Evolutionary conservation across 2,797 vertebrate species (phyloP).

Genomic region (Notamacropus eugenii): DNA sequence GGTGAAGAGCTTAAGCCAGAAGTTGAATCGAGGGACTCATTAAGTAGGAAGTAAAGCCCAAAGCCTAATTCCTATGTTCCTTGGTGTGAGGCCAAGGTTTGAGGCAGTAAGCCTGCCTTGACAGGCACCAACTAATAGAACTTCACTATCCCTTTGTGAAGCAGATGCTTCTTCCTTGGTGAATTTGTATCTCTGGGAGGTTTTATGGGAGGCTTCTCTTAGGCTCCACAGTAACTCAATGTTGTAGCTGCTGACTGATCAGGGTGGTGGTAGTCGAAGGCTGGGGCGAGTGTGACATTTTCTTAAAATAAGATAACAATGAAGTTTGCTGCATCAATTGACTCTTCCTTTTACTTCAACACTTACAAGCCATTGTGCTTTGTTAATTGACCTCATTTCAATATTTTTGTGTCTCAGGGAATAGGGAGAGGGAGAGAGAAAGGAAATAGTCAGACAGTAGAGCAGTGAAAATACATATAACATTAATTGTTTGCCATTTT

Average conservation of each 20-base stretch:
- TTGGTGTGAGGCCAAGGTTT: constrained; percentile 46
- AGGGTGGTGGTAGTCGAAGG: not conserved
- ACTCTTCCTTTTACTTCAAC: not conserved
- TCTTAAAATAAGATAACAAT: not conserved
- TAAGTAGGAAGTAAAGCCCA: constrained; percentile 65
- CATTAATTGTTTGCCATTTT: not conserved
- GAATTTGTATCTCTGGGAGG: constrained; percentile 71
- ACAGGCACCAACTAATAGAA: constrained; percentile 50
- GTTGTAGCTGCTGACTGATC: constrained; percentile 34
- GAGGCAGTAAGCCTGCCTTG: constrained; percentile 20
- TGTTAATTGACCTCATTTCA: not conserved
- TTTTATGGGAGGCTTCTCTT: constrained; percentile 43
- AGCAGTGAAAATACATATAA: not conserved
- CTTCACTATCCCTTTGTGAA: constrained; percentile 50
- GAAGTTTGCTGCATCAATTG: not conserved
- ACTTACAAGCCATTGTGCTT: not conserved
- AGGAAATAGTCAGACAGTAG: not conserved
- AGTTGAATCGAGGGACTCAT: constrained; percentile 61
- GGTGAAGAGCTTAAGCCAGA: constrained; percentile 60
- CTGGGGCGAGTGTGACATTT: not conserved
- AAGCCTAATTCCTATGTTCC: constrained; percentile 57
- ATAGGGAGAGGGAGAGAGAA: not conserved
- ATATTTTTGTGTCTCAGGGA: not conserved
- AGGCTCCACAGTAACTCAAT: constrained; percentile 65
- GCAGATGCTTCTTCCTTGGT: constrained; percentile 49